Evolutionary conservation across 2,797 vertebrate genomes (phyloP), one percentile per base, ranked within the genome.

Genomic region (Hirundo rustica): DNA sequence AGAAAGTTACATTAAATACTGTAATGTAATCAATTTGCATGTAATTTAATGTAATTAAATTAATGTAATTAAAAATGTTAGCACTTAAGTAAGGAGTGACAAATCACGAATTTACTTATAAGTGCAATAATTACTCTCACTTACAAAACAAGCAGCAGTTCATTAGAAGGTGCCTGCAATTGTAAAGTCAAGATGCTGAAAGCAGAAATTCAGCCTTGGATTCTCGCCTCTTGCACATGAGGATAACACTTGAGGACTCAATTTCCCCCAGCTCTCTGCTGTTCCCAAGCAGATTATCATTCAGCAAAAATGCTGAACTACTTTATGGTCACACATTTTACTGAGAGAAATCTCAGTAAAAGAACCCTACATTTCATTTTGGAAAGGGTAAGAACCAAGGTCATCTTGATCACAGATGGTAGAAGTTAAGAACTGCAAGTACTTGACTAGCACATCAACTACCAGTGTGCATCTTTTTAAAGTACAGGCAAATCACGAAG

Each of bases 311-410:
- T 13, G 30, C 36, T 85, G 76, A 83, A 47, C 65, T 38, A 4
- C 76, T 71, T 67, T 7, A 60, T 0, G 2, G 88, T 88, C 85
- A 93, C 72, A 81, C 22, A n/a, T 89, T 79, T 57, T 40, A 71
- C 66, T 1, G 2, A 47, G 53, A 74, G 23, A 77, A 72, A 18
- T 75, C 47, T 61, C 66, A 45, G 88, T 18, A 45, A 80, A 57
- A 90, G 54, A 90, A 11, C 16, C 1, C 2, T 36, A 22, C 16
- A 44, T 86, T 88, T 88, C 58, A 77, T 77, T 77, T 77, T 64
- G 88, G 79, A 68, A 94, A 84, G 90, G 83, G 53, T 38, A 95
- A 75, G 79, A 88, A 57, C 88, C 88, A 92, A 89, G 77, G 92
- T 94, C 80, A 92, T 55, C 67, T 70, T 58, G 51, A 82, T 87